Conservation (phyloP, 2,797 vertebrate genomes). For the Leptodactylus fallax region DNA sequence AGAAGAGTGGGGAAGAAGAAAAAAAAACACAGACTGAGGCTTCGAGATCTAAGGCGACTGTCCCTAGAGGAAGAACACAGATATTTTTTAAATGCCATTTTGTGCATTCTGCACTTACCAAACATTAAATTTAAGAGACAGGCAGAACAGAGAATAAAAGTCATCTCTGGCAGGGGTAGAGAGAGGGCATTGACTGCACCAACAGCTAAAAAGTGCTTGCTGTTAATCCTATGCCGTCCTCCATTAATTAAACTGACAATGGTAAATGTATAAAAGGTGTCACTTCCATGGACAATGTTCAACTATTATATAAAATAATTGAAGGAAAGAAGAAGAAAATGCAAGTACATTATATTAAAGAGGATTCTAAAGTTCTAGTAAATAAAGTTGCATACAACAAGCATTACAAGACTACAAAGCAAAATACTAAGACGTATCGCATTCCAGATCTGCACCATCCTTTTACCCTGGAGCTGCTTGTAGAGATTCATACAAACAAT, state of each 20-base stretch:
- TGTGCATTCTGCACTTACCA: slow-evolving; percentile 36
- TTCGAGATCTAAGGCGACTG: slow-evolving; percentile 17
- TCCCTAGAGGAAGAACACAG: slow-evolving; percentile 36
- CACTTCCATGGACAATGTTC: not conserved
- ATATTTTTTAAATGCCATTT: slow-evolving; percentile 50
- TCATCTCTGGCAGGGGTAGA: slow-evolving; percentile 30
- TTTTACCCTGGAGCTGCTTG: not conserved
- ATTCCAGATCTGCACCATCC: not conserved
- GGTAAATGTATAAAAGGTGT: slow-evolving; percentile 4
- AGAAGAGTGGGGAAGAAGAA: not conserved
- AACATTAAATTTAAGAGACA: slow-evolving; percentile 55
- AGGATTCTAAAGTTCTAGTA: not conserved
- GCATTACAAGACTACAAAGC: not conserved
- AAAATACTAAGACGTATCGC: not conserved
- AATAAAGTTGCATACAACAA: not conserved
- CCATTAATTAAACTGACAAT: not conserved
- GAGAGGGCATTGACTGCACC: slow-evolving; percentile 20
- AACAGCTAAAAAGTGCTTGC: not conserved
- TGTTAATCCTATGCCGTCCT: not conserved
- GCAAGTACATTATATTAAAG: not conserved
- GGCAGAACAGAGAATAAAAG: slow-evolving; percentile 30
- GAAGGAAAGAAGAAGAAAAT: not conserved
- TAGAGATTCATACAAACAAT: not conserved
- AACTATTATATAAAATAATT: not conserved
- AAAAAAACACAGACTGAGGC: slow-evolving; percentile 5